phyloP scores from a whole-genome alignment of 2,113 vertebrate species.

The Lipotes vexillifer region DNA sequence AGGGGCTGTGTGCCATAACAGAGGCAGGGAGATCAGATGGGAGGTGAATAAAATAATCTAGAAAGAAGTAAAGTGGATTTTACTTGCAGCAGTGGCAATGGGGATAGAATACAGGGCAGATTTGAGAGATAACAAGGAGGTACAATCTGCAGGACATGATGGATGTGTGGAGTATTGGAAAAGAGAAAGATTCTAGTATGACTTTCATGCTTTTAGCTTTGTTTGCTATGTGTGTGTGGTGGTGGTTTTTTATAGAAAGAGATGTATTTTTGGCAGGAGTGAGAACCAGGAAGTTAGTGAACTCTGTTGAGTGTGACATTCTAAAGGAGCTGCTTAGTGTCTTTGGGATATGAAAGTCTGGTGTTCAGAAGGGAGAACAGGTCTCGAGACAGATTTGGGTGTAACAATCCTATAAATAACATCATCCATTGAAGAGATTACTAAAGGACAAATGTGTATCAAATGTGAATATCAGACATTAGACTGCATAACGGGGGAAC shows the following conservation, averaged over 20 bases:
- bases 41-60: neutral
- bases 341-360: neutral
- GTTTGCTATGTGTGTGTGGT: neutral
- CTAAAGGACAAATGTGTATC: neutral
- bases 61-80: neutral
- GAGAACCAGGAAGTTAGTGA: neutral
- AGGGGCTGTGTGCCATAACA: neutral
- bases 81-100: no score
- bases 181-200: neutral
- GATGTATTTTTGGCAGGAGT: neutral
- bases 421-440: neutral
- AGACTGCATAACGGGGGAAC: neutral
- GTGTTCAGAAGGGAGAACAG: neutral
- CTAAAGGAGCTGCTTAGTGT: neutral
- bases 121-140: neutral
- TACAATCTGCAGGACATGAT: accelerated
- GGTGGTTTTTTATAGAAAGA: neutral
- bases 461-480: neutral
- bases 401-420: neutral
- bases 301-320: neutral
- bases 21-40: neutral
- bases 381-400: neutral
- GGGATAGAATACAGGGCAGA: neutral
- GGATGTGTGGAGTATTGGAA: neutral
- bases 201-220: neutral